Conservation (phyloP, 2,113 vertebrate genomes). For the Hyla sarda region DNA sequence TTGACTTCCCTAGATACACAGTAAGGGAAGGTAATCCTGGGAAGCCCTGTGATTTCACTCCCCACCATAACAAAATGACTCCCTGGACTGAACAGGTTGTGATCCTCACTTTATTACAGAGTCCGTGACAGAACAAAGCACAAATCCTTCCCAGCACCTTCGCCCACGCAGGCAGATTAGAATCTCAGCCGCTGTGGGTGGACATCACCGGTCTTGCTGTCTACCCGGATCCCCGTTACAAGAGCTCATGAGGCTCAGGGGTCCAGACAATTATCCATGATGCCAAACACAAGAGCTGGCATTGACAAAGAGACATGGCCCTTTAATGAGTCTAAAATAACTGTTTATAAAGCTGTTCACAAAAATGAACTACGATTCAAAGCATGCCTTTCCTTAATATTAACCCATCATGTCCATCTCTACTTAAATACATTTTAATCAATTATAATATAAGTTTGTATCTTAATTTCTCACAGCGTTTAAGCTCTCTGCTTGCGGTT, state of each 20-base stretch:
- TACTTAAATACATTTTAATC: no score
- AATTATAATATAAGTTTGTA: no score
- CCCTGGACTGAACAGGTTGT: background rate
- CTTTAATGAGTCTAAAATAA: background rate
- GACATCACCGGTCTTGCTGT: conserved; percentile 2
- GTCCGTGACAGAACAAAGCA: background rate
- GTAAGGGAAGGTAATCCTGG: no score
- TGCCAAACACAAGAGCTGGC: background rate
- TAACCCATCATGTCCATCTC: background rate
- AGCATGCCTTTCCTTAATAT: background rate
- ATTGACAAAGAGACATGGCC: background rate
- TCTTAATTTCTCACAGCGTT: no score
- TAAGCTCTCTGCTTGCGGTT: no score
- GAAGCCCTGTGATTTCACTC: no score
- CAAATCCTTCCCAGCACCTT: conserved; percentile 20
- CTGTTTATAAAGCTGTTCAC: no score
- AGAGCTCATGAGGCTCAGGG: background rate
- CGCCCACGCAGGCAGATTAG: conserved; percentile 39
- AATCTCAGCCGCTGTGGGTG: background rate
- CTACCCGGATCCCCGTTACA: background rate
- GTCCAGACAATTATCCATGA: background rate
- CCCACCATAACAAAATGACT: no score
- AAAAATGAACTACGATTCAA: background rate
- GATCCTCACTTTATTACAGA: background rate
- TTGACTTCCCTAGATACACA: background rate